Conservation (phyloP, 2,113 vertebrate genomes). For the Misgurnus anguillicaudatus region DNA sequence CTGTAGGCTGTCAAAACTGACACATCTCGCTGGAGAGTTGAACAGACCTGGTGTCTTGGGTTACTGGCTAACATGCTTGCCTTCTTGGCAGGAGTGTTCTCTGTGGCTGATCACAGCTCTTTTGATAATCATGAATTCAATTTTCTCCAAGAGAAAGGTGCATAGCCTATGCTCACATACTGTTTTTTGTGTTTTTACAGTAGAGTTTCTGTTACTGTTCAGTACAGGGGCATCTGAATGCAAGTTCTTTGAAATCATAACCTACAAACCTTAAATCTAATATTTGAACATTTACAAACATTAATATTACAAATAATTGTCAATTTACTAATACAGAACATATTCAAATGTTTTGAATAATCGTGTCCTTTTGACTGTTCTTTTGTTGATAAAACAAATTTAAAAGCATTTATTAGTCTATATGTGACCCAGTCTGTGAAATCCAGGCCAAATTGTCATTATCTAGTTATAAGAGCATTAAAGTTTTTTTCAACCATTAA, state of each 20-base stretch:
- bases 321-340: no score
- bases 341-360: no score
- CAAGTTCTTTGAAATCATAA: not conserved
- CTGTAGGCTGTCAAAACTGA: constrained; percentile 26
- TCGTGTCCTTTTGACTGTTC: no score
- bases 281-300: not conserved
- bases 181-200: not conserved
- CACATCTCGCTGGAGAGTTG: constrained; percentile 13
- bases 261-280: not conserved
- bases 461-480: no score
- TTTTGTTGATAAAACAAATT: no score
- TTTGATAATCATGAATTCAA: constrained; percentile 20
- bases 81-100: not conserved
- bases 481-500: no score
- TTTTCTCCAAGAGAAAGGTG: constrained; percentile 17
- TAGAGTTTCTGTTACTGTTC: not conserved
- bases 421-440: no score
- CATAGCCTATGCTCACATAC: not conserved
- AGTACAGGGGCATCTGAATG: not conserved
- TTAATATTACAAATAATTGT: no score
- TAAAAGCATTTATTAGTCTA: no score
- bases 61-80: constrained; percentile 1
- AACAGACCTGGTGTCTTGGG: constrained; percentile 16
- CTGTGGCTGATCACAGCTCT: not conserved
- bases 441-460: no score